phyloP scores from a whole-genome alignment of 2,113 vertebrate genomes.

The Mesocricetus auratus region DNA sequence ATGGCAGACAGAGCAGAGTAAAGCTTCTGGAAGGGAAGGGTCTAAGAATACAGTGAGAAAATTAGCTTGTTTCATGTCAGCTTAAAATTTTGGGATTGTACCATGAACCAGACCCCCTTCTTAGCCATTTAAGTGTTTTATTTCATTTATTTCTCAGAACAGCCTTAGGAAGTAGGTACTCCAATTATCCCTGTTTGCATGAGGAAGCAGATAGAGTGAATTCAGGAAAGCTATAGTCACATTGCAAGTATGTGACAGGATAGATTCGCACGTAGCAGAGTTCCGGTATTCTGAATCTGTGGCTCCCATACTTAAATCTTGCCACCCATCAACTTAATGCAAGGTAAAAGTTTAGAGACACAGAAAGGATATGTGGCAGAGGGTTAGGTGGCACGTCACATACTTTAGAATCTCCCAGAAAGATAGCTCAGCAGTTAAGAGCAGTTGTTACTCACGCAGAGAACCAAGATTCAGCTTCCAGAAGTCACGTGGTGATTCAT shows the following conservation, averaged over 20 bases:
- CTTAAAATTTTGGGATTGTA: background rate
- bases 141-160: slow-evolving; percentile 9
- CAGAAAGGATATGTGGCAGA: background rate
- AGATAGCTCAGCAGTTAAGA: background rate
- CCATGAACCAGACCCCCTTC: background rate
- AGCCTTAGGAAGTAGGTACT: background rate
- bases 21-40: background rate
- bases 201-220: background rate
- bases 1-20: background rate
- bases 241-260: background rate
- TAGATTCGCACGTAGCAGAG: background rate
- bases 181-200: background rate
- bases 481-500: background rate
- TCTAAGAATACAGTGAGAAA: background rate
- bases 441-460: background rate
- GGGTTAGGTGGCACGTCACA: background rate
- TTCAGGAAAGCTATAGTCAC: background rate
- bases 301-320: background rate
- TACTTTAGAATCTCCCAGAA: background rate
- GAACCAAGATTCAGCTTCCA: background rate
- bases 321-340: background rate
- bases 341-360: background rate
- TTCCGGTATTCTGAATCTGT: background rate
- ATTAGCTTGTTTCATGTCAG: background rate
- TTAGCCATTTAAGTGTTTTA: slow-evolving; percentile 12